Conservation (phyloP, 2,888 invertebrate species). For the Exocentrus adspersus region DNA sequence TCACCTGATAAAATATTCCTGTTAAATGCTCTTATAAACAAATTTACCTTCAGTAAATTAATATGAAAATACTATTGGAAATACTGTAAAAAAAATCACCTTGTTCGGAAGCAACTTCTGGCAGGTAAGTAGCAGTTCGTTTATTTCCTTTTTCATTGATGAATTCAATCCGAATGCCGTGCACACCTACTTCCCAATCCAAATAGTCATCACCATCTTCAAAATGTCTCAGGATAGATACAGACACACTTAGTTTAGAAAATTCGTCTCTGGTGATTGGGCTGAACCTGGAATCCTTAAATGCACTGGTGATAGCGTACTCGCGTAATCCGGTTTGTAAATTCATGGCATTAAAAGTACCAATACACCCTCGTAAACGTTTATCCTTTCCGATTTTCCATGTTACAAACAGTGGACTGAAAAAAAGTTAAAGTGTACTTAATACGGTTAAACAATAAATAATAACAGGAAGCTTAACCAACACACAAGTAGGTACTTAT, state of each 20-base stretch:
- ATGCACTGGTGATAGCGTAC: conserved; percentile 97
- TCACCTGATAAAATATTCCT: no score
- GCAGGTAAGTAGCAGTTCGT: conserved; percentile 97
- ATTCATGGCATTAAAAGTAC: conserved; percentile 97
- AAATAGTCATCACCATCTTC: conserved; percentile 95
- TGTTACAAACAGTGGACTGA: conserved; percentile 96
- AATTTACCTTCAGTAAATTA: no score
- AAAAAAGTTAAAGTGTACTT: conserved; percentile 46
- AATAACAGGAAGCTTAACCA: no score
- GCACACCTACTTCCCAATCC: conserved; percentile 97
- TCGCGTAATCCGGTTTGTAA: conserved; percentile 94
- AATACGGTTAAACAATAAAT: no score
- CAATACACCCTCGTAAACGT: conserved; percentile 96
- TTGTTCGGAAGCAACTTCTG: conserved; percentile 98
- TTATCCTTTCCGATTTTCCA: conserved; percentile 98
- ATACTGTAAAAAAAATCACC: conserved; percentile 68
- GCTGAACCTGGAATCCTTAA: conserved; percentile 96
- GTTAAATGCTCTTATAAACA: no score
- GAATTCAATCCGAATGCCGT: conserved; percentile 99
- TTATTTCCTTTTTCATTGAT: conserved; percentile 91
- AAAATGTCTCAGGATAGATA: conserved; percentile 95
- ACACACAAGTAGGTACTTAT: no score
- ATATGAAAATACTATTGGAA: no score
- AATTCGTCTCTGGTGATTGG: conserved; percentile 96
- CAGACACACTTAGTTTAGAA: conserved; percentile 90